Evolutionary conservation across 2,888 invertebrate genomes (phyloP).

Genomic region (Unio delphinus): DNA sequence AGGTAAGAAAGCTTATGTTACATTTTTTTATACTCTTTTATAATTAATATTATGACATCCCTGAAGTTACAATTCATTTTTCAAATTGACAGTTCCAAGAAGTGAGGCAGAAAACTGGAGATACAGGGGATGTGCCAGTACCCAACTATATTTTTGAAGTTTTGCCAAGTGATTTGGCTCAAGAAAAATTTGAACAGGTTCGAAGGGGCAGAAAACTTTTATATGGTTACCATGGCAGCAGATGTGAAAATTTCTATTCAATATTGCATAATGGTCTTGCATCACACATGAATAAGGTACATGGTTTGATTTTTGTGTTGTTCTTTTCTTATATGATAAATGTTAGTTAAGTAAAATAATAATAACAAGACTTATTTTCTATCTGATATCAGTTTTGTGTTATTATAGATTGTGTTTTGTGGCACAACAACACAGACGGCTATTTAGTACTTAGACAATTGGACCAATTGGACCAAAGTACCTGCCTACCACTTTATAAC

Average conservation of each 20-base stretch:
- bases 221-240: constrained; percentile 86
- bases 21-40: too few species aligned
- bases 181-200: constrained; percentile 52
- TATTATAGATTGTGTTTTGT: too few species aligned
- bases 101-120: constrained; percentile 59
- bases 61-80: neutral
- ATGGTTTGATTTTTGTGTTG: neutral
- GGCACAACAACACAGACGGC: too few species aligned
- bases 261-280: constrained; percentile 85
- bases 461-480: too few species aligned
- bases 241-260: constrained; percentile 86
- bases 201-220: constrained; percentile 73
- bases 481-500: too few species aligned
- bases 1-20: too few species aligned
- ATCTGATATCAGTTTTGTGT: too few species aligned
- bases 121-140: constrained; percentile 49
- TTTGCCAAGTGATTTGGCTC: constrained; percentile 36
- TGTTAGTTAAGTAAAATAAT: too few species aligned
- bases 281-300: constrained; percentile 80
- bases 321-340: too few species aligned
- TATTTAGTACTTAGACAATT: too few species aligned
- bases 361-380: too few species aligned
- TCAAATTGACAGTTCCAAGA: constrained; percentile 43
- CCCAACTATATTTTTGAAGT: constrained; percentile 65
- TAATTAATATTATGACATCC: neutral